Evolutionary conservation across 2,888 invertebrate species (phyloP), one percentile per base, ranked within the genome.

Genomic region (Andricus quercusramuli): DNA sequence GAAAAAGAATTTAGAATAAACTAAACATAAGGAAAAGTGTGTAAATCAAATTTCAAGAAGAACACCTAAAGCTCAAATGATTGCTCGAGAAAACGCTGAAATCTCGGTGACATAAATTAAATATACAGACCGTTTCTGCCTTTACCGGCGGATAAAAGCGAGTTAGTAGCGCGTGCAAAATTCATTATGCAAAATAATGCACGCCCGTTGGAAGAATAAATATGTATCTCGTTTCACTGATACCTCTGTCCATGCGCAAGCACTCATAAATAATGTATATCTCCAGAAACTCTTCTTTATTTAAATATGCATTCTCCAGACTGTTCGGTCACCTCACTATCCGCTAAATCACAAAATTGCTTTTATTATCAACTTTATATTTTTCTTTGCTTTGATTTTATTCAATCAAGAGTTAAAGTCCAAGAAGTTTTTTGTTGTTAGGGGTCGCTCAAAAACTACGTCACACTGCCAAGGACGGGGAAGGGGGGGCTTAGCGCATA

Each of bases 131-230:
- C 22, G 44, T 68, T 68, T 68, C 22, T 68, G 67, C 44, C 67
- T 68, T 68, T 68, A 41, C 41, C 44, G 44, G 67, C 67, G 67
- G 67, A 68, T 68, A 68, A 68, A 68, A 68, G 67, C 51, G 47
- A 70, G 70, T 68, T 65, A 41, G 77, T 66, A 56, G 77, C 78
- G 82, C 82, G 85, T 67, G 81, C 82, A 51, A 82, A 79, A 84
- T 83, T 81, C 82, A 88, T 88, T 88, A 88, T 88, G 87, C 83
- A 87, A 88, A 88, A 88, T 84, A 87, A 87, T 87, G 85, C 86
- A 84, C 82, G 83, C 82, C 85, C 85, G 84, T 87, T 88, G 86
- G 84, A 79, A 79, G 83, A 87, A 88, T 86, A 86, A 86, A 86
- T 88, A 88, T 88, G 85, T 86, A 88, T 88, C 86, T 86, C 81